Conservation (phyloP, 2,113 vertebrate species). For the Gallinago jamesoni region DNA sequence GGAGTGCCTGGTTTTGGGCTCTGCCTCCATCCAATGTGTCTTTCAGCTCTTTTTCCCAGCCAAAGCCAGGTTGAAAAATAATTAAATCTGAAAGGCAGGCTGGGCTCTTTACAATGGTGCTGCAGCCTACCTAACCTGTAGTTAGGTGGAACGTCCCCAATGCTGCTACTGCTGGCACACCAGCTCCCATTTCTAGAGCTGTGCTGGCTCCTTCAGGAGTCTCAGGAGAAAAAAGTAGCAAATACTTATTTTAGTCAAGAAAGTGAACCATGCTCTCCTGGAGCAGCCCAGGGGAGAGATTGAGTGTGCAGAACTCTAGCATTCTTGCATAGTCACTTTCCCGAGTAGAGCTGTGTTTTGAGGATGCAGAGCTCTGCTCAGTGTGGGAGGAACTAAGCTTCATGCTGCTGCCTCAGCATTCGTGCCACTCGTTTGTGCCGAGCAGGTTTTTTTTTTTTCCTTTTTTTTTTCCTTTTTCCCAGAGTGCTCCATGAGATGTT, state of each 20-base stretch:
- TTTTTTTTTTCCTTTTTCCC: background rate
- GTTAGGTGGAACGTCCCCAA: background rate
- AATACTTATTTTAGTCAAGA: constrained; percentile 1
- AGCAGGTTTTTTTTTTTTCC: background rate
- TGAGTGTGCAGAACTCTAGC: background rate
- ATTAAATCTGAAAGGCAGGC: background rate
- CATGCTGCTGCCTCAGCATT: constrained; percentile 51
- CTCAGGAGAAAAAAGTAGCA: background rate
- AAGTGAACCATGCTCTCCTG: background rate
- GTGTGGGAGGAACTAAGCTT: constrained; percentile 34
- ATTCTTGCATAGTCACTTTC: constrained; percentile 46
- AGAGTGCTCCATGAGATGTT: constrained; percentile 1
- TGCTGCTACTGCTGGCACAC: background rate
- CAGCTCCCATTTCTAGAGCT: background rate
- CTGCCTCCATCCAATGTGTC: accelerated
- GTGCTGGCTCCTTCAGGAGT: background rate
- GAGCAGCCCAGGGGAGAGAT: background rate
- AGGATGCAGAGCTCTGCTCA: background rate
- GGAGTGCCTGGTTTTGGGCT: background rate
- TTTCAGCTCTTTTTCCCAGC: background rate
- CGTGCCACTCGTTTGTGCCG: background rate
- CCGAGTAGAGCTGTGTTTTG: background rate
- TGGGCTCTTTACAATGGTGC: background rate
- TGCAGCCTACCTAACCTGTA: background rate
- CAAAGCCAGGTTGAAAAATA: background rate